Conservation (phyloP, 2,797 vertebrate genomes). For the Limosa lapponica region DNA sequence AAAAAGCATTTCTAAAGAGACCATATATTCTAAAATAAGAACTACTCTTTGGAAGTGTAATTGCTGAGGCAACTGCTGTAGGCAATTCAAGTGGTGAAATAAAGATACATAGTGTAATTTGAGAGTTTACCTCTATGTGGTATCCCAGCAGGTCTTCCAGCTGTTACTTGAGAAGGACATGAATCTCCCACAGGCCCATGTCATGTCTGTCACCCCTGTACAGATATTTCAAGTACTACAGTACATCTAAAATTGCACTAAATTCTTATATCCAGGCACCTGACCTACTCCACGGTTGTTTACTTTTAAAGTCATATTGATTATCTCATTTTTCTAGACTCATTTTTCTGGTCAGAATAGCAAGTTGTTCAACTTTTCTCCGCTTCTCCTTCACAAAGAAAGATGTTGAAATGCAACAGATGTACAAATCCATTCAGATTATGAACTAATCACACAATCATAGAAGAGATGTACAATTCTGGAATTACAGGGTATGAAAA, state of each 20-base stretch:
- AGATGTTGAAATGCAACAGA: not conserved
- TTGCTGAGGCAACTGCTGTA: not conserved
- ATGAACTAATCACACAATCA: not conserved
- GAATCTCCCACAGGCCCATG: not conserved
- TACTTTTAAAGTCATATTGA: not conserved
- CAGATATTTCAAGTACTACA: not conserved
- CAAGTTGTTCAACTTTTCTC: not conserved
- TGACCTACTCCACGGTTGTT: not conserved
- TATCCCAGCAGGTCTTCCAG: not conserved
- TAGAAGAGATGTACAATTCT: not conserved
- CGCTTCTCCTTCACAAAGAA: not conserved
- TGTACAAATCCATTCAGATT: not conserved
- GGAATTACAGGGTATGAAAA: not conserved
- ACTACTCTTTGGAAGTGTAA: not conserved
- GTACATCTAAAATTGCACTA: not conserved
- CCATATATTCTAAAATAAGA: not conserved
- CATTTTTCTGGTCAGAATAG: not conserved
- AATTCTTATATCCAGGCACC: not conserved
- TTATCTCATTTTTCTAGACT: not conserved
- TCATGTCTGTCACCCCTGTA: not conserved
- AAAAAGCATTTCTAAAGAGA: not conserved
- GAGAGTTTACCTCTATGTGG: not conserved
- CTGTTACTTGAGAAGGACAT: not conserved
- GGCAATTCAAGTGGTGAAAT: not conserved
- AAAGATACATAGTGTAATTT: not conserved